A percentile compares a stretch with the other conserved stretches of the same genome.
Evolutionary conservation across 2,888 invertebrate species (phyloP).

Genomic region (Agrenia bidenticulata): DNA sequence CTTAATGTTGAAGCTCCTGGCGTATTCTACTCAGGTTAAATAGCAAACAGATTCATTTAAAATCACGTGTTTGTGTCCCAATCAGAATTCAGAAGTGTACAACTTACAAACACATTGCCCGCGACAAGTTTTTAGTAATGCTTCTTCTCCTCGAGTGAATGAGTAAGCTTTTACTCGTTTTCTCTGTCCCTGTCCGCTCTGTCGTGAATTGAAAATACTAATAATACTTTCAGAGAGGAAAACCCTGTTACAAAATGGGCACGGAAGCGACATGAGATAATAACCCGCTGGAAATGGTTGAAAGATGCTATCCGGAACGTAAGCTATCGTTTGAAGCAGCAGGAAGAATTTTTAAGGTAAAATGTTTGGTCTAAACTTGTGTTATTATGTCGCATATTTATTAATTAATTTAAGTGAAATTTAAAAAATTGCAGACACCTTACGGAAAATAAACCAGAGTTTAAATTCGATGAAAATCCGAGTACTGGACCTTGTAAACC

Average conservation of each 20-base stretch:
- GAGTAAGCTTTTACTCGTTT: too few species aligned
- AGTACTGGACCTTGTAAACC: not conserved
- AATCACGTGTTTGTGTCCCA: too few species aligned
- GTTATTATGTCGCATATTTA: not conserved
- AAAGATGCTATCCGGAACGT: not conserved
- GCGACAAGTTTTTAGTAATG: too few species aligned
- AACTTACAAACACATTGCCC: too few species aligned
- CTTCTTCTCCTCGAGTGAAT: too few species aligned
- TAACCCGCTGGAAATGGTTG: not conserved
- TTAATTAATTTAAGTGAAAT: not conserved
- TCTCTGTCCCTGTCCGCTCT: not conserved
- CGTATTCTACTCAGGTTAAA: too few species aligned
- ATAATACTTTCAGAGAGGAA: not conserved
- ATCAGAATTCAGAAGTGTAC: too few species aligned
- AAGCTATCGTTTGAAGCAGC: not conserved
- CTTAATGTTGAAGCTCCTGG: too few species aligned
- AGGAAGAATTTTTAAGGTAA: constrained; percentile 8
- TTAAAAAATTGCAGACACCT: not conserved
- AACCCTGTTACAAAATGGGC: constrained; percentile 14
- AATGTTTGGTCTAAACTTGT: too few species aligned
- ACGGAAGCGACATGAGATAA: not conserved
- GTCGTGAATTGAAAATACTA: not conserved
- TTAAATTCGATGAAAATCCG: constrained; percentile 13
- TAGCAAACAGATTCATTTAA: too few species aligned
- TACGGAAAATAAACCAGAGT: constrained; percentile 6